phyloP scores from a whole-genome alignment of 1,140 invertebrate species.

The Drosophila aff. region DNA sequence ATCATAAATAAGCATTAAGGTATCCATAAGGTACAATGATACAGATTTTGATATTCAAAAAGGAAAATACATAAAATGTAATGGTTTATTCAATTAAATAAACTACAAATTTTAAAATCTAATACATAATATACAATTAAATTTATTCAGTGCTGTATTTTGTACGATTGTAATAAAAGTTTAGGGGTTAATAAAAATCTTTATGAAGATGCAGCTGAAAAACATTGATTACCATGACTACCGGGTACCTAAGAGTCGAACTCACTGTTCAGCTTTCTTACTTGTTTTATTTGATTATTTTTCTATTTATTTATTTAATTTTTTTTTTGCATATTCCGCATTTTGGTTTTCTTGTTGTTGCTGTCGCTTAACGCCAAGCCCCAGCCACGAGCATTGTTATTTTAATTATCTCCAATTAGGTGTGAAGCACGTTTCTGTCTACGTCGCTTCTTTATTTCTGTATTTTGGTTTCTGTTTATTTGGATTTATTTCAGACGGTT shows the following conservation, averaged over 20 bases:
- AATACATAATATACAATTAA: not conserved
- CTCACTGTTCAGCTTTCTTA: not conserved
- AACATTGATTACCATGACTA: not conserved
- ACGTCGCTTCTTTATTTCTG: slow-evolving; percentile 46
- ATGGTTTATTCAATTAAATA: not conserved
- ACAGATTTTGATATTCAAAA: not conserved
- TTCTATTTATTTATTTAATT: not conserved
- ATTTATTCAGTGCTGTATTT: not conserved
- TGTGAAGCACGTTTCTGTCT: slow-evolving; percentile 62
- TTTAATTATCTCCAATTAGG: slow-evolving; percentile 65
- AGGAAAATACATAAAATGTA: not conserved
- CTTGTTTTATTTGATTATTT: slow-evolving; percentile 1
- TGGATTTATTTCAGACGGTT: slow-evolving; percentile 2
- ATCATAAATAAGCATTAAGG: not conserved
- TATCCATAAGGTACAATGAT: not conserved
- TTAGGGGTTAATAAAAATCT: not conserved
- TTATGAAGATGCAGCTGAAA: not conserved
- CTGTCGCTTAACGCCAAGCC: slow-evolving; percentile 16
- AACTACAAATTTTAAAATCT: not conserved
- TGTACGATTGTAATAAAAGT: not conserved
- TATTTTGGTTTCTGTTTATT: slow-evolving; percentile 20
- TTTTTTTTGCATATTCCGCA: slow-evolving; percentile 43
- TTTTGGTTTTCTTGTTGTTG: slow-evolving; percentile 18
- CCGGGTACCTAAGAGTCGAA: not conserved
- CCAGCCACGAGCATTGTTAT: slow-evolving; percentile 55